phyloP scores from a whole-genome alignment of 2,113 vertebrate genomes.

The Mirza zaza region DNA sequence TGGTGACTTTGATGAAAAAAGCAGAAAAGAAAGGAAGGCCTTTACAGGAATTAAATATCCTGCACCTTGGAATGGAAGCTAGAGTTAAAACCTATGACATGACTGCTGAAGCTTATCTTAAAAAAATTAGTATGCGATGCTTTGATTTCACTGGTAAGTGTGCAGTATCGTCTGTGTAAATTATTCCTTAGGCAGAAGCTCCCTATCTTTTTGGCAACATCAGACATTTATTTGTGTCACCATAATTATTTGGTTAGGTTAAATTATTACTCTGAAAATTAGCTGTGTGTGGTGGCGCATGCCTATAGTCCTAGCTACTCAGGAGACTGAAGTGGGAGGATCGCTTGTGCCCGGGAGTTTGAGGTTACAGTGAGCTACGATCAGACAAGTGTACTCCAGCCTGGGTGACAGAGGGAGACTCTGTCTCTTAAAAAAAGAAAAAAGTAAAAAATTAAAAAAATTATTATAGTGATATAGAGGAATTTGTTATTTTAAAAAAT shows the following conservation, averaged over 20 bases:
- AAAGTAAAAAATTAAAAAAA: background rate
- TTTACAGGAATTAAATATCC: slow-evolving; percentile 88
- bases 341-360: no score
- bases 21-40: slow-evolving; percentile 81
- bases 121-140: slow-evolving; percentile 89
- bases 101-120: slow-evolving; percentile 90
- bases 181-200: background rate
- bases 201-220: background rate
- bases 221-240: background rate
- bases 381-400: no score
- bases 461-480: background rate
- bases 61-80: slow-evolving; percentile 91
- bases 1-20: slow-evolving; percentile 89
- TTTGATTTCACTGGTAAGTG: slow-evolving; percentile 90
- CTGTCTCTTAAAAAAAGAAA: no score
- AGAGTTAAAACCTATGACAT: slow-evolving; percentile 88
- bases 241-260: background rate
- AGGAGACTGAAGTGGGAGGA: no score
- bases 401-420: no score
- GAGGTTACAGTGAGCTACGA: no score
- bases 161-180: background rate
- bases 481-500: slow-evolving; percentile 34
- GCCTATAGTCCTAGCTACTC: no score
- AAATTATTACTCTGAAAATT: no score
- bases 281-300: no score